Conservation (phyloP, 1,140 invertebrate species). For the Calosoma granatense region DNA sequence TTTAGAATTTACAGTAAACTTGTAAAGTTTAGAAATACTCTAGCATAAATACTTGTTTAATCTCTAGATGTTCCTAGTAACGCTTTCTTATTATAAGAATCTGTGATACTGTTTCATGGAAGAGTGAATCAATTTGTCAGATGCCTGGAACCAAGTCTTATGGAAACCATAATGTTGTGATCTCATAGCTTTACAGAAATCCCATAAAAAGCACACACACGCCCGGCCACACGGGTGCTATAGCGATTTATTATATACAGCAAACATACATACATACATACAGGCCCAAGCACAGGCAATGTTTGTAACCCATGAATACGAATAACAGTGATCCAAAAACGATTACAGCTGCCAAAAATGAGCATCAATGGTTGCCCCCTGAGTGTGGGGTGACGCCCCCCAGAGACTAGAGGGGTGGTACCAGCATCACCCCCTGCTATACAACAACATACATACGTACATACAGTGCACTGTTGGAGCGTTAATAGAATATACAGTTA, state of each 20-base stretch:
- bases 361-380: neutral
- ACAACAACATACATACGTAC: neutral
- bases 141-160: neutral
- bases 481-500: neutral
- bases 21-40: too few relatives aligned
- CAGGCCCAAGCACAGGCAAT: too few relatives aligned
- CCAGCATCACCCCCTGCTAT: neutral
- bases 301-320: slow-evolving; percentile 31
- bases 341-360: slow-evolving; percentile 36
- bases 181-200: neutral
- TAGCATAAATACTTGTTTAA: too few relatives aligned
- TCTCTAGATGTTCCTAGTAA: too few relatives aligned
- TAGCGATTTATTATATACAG: neutral
- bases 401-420: neutral
- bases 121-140: too few relatives aligned
- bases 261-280: neutral
- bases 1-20: too few relatives aligned
- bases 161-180: neutral
- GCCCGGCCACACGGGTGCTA: neutral
- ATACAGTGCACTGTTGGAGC: too few relatives aligned
- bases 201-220: neutral
- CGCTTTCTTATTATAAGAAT: too few relatives aligned
- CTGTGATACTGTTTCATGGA: too few relatives aligned
- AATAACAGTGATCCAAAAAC: slow-evolving; percentile 36
- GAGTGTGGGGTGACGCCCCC: neutral